Conservation (phyloP, 2,888 invertebrate species). For the Carpatolechia fugitivella region DNA sequence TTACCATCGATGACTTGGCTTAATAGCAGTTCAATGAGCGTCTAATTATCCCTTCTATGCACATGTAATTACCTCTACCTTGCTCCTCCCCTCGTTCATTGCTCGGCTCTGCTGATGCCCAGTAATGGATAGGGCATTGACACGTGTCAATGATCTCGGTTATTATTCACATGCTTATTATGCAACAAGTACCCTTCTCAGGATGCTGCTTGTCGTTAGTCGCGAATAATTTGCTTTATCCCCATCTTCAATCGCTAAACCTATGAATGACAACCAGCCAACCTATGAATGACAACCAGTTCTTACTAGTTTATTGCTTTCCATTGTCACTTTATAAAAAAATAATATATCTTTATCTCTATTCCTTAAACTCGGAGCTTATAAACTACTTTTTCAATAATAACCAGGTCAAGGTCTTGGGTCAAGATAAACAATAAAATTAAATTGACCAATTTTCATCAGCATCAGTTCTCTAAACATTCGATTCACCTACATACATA, state of each 20-base stretch:
- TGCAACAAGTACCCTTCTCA: conserved; percentile 9
- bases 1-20: conserved; percentile 34
- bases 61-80: conserved; percentile 38
- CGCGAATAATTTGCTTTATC: conserved; percentile 8
- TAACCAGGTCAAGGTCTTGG: conserved; percentile 1
- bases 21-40: conserved; percentile 34
- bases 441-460: conserved; percentile 13
- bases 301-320: background rate
- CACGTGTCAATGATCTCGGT: conserved; percentile 17
- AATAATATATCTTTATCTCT: too few relatives aligned
- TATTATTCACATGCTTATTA: conserved; percentile 12
- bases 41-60: conserved; percentile 41
- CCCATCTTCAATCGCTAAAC: background rate
- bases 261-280: background rate
- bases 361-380: background rate
- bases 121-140: conserved; percentile 31
- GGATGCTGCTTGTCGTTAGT: conserved; percentile 8
- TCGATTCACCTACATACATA: conserved; percentile 8
- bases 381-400: background rate
- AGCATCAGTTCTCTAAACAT: conserved; percentile 1
- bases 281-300: background rate
- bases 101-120: conserved; percentile 6
- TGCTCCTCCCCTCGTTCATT: conserved; percentile 17
- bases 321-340: background rate
- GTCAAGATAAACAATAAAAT: background rate